Evolutionary conservation across 2,888 invertebrate genomes (phyloP), one percentile per base, ranked within the genome.

Genomic region (Exephanes ischioxanthus): DNA sequence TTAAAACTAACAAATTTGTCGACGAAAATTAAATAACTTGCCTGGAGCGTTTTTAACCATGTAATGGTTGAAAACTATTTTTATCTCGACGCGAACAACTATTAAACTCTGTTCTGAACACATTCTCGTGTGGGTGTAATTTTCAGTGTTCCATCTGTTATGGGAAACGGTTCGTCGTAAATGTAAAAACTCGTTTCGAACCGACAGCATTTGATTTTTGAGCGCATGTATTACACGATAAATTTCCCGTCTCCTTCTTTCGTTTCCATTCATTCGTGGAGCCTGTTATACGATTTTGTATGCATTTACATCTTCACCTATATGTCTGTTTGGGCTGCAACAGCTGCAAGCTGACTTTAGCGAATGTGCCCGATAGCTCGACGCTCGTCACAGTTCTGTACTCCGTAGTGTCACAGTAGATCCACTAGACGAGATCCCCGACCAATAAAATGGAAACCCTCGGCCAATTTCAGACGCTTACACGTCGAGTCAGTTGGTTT

Each of bases 401-500:
- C 58, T 11, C 26, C 26, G 11, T 22, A 9, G 11, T 26, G 19
- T 22, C 7, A 19, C 37, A 48, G 76, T 66, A 71, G 30, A 71
- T 68, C 63, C 22, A 3, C 26, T 76, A 14, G n/a, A 33, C 61
- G 51, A 63, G 55, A 58, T 58, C 26, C 7, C 11, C 22, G n/a
- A 19, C 66, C 26, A 19, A 79, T 55, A 61, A 76, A 72, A 76
- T 48, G 71, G 53, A 73, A 70, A 45, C 16, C 26, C 22, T 67
- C 41, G 9, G 3, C 45, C 45, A 58, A 86, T 90, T 94, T 55
- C 93, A 98, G 98, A 98, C 94, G 98, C 98, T 0, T 98, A 98
- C 93, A 98, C 98, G 3, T 97, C 97, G 83, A 96, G 97, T 87
- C 97, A 98, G 92, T 94, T 99, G 80, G 96, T 97, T 33, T 99